A percentile compares a stretch with the other conserved stretches of the same genome.
These are phyloP conservation scores for Dasypogon diadema DNA, from an alignment of 2,888 invertebrate species.

Conservation along the genomic window DNA sequence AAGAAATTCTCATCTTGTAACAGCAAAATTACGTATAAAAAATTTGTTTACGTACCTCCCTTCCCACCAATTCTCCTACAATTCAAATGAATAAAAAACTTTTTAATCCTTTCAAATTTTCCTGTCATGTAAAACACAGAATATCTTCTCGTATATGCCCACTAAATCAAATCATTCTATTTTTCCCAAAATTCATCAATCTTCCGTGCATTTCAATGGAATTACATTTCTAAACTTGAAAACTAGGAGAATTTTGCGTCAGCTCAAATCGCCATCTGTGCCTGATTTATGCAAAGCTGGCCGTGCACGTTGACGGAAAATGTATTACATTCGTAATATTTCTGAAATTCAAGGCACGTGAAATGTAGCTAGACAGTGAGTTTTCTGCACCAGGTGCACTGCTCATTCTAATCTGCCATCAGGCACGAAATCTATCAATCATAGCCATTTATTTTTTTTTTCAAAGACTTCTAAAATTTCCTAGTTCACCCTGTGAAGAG, in stretches of 20 bases:
- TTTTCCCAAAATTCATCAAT: too few relatives aligned
- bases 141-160: too few relatives aligned
- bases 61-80: too few relatives aligned
- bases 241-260: neutral
- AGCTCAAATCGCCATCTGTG: neutral
- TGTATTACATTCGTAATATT: conserved; percentile 9
- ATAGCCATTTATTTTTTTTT: neutral
- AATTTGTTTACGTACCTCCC: too few relatives aligned
- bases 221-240: too few relatives aligned
- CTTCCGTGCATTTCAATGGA: too few relatives aligned
- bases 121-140: too few relatives aligned
- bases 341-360: neutral
- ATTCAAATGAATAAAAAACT: too few relatives aligned
- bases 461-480: neutral
- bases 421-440: neutral
- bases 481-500: neutral
- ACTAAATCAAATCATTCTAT: too few relatives aligned
- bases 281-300: neutral
- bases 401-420: neutral
- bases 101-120: too few relatives aligned
- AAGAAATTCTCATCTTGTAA: too few relatives aligned
- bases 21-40: too few relatives aligned
- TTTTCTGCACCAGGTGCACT: neutral
- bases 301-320: neutral
- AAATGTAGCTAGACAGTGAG: neutral